Conservation (phyloP, 1,140 invertebrate genomes). For the Drosophila cardini region DNA sequence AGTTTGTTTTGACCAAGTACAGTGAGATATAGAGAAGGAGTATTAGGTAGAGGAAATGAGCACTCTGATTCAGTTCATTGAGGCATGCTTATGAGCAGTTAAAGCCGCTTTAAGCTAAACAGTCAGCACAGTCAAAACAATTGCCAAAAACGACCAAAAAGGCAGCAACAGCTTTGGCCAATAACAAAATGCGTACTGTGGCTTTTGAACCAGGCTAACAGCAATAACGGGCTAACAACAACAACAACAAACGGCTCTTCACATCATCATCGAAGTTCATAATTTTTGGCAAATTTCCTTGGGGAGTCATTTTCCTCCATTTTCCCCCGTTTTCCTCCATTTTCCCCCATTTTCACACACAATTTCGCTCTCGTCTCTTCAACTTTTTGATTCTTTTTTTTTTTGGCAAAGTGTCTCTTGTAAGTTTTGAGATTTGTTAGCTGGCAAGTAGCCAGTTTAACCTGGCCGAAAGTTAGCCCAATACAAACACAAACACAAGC, state of each 20-base stretch:
- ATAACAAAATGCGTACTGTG: constrained; percentile 41
- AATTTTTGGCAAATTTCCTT: constrained; percentile 47
- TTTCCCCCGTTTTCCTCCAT: no score
- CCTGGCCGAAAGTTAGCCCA: constrained; percentile 17
- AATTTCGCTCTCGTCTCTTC: constrained; percentile 37
- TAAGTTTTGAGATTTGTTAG: constrained; percentile 62
- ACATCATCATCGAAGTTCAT: constrained; percentile 51
- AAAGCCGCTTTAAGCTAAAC: constrained; percentile 59
- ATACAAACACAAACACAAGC: background rate
- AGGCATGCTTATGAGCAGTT: constrained; percentile 49
- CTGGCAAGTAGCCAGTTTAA: constrained; percentile 25
- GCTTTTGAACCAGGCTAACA: constrained; percentile 14
- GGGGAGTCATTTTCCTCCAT: constrained; percentile 49
- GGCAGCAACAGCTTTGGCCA: constrained; percentile 25
- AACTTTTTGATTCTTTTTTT: constrained; percentile 12
- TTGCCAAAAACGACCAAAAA: constrained; percentile 23
- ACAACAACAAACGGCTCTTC: constrained; percentile 2
- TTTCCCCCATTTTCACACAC: constrained; percentile 54
- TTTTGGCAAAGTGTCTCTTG: constrained; percentile 48
- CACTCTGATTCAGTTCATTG: constrained; percentile 32
- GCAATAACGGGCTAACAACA: background rate
- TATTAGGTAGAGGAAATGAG: background rate
- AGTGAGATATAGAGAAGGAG: no score
- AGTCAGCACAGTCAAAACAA: constrained; percentile 17
- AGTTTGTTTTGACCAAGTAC: background rate